Evolutionary conservation across 2,113 vertebrate species (phyloP).

Genomic region (Poeciliopsis turrubarensis): DNA sequence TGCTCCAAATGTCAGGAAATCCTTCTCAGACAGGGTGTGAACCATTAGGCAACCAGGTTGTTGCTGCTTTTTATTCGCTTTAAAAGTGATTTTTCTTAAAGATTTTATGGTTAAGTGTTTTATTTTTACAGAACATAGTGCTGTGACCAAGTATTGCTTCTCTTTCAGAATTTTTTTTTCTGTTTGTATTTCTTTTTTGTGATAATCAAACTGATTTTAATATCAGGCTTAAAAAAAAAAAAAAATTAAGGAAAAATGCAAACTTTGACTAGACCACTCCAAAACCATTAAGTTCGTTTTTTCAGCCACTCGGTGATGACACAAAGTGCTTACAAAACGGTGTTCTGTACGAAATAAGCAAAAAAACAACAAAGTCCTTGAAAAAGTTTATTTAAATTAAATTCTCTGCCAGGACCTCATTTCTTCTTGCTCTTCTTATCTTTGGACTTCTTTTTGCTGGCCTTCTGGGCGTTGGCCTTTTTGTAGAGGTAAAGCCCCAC

Average conservation of each 20-base stretch:
- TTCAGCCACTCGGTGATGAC: too few relatives aligned
- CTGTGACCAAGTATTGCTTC: too few relatives aligned
- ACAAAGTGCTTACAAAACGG: neutral
- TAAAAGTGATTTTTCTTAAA: neutral
- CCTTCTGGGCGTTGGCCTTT: slow-evolving; percentile 84
- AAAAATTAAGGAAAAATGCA: too few relatives aligned
- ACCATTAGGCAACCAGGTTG: neutral
- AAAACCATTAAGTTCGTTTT: too few relatives aligned
- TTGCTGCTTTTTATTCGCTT: neutral
- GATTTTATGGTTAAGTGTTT: neutral
- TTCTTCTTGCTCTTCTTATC: slow-evolving; percentile 97
- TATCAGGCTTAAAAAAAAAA: too few relatives aligned
- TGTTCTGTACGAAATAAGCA: slow-evolving; percentile 4
- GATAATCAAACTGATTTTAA: too few relatives aligned
- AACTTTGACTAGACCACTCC: too few relatives aligned
- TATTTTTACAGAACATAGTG: neutral
- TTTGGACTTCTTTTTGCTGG: slow-evolving; percentile 92
- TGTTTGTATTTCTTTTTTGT: too few relatives aligned
- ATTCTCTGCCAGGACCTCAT: slow-evolving; percentile 85
- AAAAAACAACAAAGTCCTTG: slow-evolving; percentile 32
- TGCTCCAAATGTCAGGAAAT: neutral
- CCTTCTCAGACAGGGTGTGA: neutral
- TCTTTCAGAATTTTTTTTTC: too few relatives aligned
- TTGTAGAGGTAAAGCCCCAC: slow-evolving; percentile 93
- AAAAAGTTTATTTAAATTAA: slow-evolving; percentile 76